These are phyloP conservation scores for Drosophila macrothrix DNA, from an alignment of 2,888 invertebrate species.

Conservation along the genomic window DNA sequence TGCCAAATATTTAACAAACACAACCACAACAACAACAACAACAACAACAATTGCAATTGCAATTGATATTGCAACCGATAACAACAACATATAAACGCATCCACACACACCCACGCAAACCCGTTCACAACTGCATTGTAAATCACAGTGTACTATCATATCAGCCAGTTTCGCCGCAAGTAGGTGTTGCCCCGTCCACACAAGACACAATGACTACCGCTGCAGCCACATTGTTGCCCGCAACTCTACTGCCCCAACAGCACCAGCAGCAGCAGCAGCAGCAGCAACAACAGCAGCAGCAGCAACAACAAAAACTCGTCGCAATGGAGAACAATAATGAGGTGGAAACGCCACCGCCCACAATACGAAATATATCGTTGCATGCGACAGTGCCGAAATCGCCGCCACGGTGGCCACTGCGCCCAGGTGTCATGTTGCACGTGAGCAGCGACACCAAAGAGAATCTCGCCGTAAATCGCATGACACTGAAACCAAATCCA, in stretches of 20 bases:
- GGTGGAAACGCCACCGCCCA: conserved; percentile 60
- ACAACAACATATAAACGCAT: conserved; percentile 4
- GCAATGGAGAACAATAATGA: conserved; percentile 56
- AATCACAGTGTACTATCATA: conserved; percentile 83
- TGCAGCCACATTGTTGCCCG: conserved; percentile 54
- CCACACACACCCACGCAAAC: conserved; percentile 12
- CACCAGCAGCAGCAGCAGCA: conserved; percentile 32
- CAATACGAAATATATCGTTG: conserved; percentile 37
- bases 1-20: conserved; percentile 29
- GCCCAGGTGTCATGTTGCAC: conserved; percentile 95
- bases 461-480: conserved; percentile 87
- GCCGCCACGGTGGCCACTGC: conserved; percentile 91
- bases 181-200: conserved; percentile 66
- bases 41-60: conserved; percentile 12
- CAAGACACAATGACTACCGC: conserved; percentile 46
- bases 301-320: conserved; percentile 40
- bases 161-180: conserved; percentile 81
- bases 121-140: conserved; percentile 19
- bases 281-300: conserved; percentile 35
- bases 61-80: conserved; percentile 19
- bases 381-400: conserved; percentile 82
- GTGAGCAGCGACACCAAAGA: conserved; percentile 91
- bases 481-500: conserved; percentile 74
- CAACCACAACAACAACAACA: conserved; percentile 16
- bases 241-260: conserved; percentile 66